A percentile compares a stretch with the other conserved stretches of the same genome.
phyloP scores from a whole-genome alignment of 2,888 invertebrate species.

The Lithophane socia region DNA sequence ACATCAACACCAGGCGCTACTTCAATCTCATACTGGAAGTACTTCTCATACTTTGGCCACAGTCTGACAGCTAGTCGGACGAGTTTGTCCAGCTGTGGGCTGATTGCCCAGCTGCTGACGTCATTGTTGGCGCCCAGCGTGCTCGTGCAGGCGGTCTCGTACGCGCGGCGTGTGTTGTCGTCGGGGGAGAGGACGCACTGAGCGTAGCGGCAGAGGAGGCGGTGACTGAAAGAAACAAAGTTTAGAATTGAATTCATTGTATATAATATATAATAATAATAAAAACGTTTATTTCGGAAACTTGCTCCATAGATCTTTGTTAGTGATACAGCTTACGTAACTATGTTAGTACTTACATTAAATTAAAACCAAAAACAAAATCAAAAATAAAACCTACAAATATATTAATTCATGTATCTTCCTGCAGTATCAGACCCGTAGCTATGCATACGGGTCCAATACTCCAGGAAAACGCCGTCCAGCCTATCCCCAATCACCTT shows the following conservation, averaged over 20 bases:
- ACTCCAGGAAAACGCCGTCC: too few relatives aligned
- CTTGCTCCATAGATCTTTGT: too few relatives aligned
- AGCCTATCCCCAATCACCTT: too few relatives aligned
- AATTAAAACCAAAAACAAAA: too few relatives aligned
- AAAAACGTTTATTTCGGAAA: too few relatives aligned
- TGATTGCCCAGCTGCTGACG: slow-evolving; percentile 72
- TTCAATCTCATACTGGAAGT: slow-evolving; percentile 73
- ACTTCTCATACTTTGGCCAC: slow-evolving; percentile 72
- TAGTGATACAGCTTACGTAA: too few relatives aligned
- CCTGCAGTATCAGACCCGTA: too few relatives aligned
- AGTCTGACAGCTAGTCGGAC: slow-evolving; percentile 76
- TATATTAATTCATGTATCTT: too few relatives aligned
- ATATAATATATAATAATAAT: too few relatives aligned
- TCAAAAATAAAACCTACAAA: too few relatives aligned
- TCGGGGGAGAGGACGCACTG: slow-evolving; percentile 74
- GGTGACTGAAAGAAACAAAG: slow-evolving; percentile 74
- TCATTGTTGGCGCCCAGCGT: slow-evolving; percentile 69
- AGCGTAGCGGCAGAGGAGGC: slow-evolving; percentile 79
- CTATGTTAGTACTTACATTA: too few relatives aligned
- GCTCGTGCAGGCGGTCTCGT: slow-evolving; percentile 72
- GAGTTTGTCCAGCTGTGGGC: slow-evolving; percentile 67
- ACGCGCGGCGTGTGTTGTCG: slow-evolving; percentile 66
- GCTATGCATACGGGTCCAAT: too few relatives aligned
- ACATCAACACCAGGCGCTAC: slow-evolving; percentile 36
- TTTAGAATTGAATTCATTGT: background rate